A percentile compares a stretch with the other conserved stretches of the same genome.
These are phyloP conservation scores for Gyps fulvus DNA, from an alignment of 2,113 vertebrate species.

Conservation along the genomic window DNA sequence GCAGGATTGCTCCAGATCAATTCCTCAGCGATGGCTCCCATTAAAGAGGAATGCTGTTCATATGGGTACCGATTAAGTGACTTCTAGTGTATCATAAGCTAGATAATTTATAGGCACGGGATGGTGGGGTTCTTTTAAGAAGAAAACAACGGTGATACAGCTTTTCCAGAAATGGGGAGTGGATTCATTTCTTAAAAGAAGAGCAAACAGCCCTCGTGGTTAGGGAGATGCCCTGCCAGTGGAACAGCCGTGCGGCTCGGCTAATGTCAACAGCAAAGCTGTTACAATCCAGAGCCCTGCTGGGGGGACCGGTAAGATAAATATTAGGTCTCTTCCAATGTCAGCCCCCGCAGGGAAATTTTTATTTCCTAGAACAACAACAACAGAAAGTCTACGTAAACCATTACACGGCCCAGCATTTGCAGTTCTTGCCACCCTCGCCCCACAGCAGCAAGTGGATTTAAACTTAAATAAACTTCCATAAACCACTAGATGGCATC, in stretches of 20 bases:
- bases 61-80: neutral
- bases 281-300: neutral
- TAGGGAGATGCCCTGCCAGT: neutral
- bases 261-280: neutral
- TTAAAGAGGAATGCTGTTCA: neutral
- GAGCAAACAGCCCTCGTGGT: neutral
- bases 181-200: neutral
- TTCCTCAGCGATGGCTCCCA: accelerated
- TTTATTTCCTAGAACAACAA: neutral
- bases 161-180: neutral
- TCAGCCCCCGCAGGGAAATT: neutral
- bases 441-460: neutral
- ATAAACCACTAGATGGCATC: conserved; percentile 70
- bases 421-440: neutral
- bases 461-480: conserved; percentile 42
- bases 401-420: neutral
- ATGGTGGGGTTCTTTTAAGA: neutral
- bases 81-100: neutral
- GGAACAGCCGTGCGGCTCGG: neutral
- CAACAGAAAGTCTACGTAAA: neutral
- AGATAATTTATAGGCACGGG: neutral
- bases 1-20: accelerated
- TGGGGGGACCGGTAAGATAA: neutral
- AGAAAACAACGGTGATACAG: neutral
- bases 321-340: neutral